Conservation (phyloP, 2,888 invertebrate genomes). For the Caenorhabditis plicata region DNA sequence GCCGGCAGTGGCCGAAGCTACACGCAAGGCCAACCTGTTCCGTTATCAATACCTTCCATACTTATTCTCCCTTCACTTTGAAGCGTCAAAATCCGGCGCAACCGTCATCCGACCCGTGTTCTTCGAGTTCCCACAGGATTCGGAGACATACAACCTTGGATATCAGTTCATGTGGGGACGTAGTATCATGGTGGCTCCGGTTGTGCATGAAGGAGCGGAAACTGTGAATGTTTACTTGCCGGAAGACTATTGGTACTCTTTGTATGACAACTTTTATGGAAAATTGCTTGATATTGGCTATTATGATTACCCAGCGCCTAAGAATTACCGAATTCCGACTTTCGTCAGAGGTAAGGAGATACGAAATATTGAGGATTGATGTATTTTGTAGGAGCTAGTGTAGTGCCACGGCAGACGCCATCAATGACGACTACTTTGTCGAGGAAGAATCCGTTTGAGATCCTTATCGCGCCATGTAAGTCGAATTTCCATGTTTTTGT, state of each 20-base stretch:
- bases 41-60: conserved; percentile 62
- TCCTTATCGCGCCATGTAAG: conserved; percentile 70
- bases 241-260: conserved; percentile 65
- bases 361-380: conserved; percentile 2
- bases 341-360: conserved; percentile 45
- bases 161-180: conserved; percentile 63
- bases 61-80: conserved; percentile 53
- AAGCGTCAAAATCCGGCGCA: conserved; percentile 41
- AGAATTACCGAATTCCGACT: conserved; percentile 48
- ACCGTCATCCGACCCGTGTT: conserved; percentile 60
- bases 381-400: conserved; percentile 69
- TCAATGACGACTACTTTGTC: conserved; percentile 48
- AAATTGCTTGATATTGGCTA: conserved; percentile 25
- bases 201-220: conserved; percentile 33
- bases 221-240: conserved; percentile 66
- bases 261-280: conserved; percentile 46
- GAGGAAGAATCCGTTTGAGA: conserved; percentile 74
- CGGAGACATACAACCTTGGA: conserved; percentile 40
- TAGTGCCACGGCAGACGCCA: conserved; percentile 70
- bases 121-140: conserved; percentile 52
- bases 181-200: conserved; percentile 44
- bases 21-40: conserved; percentile 57
- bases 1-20: conserved; percentile 58
- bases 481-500: too few species aligned
- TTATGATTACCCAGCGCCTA: conserved; percentile 49